Percentiles rank a stretch among this genome's conserved stretches.
phyloP scores from a whole-genome alignment of 2,797 vertebrate species.

The Myiothlypis coronata region DNA sequence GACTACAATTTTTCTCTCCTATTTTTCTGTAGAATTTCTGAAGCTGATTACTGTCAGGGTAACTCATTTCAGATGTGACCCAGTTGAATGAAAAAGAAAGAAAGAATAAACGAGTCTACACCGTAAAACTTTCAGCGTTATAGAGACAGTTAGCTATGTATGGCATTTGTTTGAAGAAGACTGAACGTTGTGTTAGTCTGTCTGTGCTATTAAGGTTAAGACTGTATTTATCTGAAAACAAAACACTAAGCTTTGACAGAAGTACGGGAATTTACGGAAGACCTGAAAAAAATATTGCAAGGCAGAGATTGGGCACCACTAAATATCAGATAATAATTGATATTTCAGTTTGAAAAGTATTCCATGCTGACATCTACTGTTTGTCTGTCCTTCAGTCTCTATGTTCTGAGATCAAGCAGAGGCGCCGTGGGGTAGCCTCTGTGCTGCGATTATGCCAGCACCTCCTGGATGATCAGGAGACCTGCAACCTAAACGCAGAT shows the following conservation, averaged over 20 bases:
- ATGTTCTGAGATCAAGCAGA: slow-evolving; percentile 87
- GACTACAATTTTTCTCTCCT: not conserved
- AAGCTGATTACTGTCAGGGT: not conserved
- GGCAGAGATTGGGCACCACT: not conserved
- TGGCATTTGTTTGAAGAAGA: slow-evolving; percentile 43
- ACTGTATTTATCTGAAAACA: not conserved
- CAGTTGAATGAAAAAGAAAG: not conserved
- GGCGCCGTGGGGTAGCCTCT: slow-evolving; percentile 86
- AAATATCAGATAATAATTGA: not conserved
- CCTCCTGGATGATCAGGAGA: slow-evolving; percentile 87
- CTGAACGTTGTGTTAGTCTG: not conserved
- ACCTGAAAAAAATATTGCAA: not conserved
- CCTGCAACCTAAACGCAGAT: slow-evolving; percentile 78
- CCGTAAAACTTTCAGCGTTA: not conserved
- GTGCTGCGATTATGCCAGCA: slow-evolving; percentile 91
- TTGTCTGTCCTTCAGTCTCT: slow-evolving; percentile 80
- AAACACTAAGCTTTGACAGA: not conserved
- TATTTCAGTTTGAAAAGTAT: not conserved
- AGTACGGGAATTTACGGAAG: not conserved
- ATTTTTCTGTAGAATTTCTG: slow-evolving; percentile 32
- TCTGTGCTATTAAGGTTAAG: not conserved
- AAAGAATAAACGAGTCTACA: not conserved
- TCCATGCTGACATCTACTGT: not conserved
- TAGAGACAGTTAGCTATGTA: slow-evolving; percentile 10
- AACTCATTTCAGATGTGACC: slow-evolving; percentile 21